A percentile compares a stretch with the other conserved stretches of the same genome.
Evolutionary conservation across 2,113 vertebrate genomes (phyloP).

Genomic region (Hypocryptadius cinnamomeus): DNA sequence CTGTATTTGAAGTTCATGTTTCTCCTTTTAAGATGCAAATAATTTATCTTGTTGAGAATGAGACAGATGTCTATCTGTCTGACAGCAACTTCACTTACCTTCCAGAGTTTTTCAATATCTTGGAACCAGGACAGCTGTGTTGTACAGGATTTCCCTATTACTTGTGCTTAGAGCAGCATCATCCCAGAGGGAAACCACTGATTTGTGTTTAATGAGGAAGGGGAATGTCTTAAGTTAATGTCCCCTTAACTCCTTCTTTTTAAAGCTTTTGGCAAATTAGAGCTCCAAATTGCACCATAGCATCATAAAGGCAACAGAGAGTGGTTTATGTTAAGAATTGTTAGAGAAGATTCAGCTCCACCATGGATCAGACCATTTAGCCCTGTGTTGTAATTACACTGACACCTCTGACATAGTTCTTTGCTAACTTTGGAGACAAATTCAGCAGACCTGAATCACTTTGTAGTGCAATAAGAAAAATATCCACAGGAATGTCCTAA

Average conservation of each 20-base stretch:
- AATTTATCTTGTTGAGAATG: not conserved
- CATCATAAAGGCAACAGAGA: not conserved
- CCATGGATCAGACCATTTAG: not conserved
- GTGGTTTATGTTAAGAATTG: fast-evolving
- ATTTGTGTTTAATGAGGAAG: not conserved
- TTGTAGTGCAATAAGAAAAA: not conserved
- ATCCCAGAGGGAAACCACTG: not conserved
- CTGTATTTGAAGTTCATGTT: not conserved
- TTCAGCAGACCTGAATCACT: not conserved
- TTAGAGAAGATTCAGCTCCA: not conserved
- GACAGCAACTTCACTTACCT: not conserved
- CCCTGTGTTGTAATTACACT: not conserved
- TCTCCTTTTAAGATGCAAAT: not conserved
- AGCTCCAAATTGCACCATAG: not conserved
- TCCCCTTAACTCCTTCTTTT: not conserved
- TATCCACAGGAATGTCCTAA: not conserved
- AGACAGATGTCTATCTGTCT: not conserved
- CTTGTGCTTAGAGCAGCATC: not conserved
- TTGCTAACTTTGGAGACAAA: not conserved
- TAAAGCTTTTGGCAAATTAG: not conserved
- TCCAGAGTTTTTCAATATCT: not conserved
- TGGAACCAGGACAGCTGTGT: not conserved
- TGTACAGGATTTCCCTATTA: not conserved
- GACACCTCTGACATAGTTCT: not conserved
- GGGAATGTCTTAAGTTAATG: not conserved